Percentiles rank a stretch among this genome's conserved stretches.
These are phyloP conservation scores for Sitobion miscanthi DNA, from an alignment of 1,140 invertebrate species.

Conservation along the genomic window DNA sequence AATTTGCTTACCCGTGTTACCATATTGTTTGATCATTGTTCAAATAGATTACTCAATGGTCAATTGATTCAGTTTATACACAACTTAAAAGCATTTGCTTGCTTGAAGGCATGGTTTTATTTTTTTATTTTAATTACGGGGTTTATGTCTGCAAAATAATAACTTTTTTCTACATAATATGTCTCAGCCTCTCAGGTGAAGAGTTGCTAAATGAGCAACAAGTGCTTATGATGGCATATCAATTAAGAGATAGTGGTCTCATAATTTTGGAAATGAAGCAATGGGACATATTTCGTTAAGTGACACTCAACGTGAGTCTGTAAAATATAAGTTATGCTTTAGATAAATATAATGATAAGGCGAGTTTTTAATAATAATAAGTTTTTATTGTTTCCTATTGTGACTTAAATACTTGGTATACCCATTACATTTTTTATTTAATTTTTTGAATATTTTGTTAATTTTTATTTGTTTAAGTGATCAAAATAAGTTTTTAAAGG, in stretches of 20 bases:
- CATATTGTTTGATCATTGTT: too few relatives aligned
- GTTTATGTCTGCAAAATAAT: not conserved
- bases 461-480: too few relatives aligned
- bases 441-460: too few relatives aligned
- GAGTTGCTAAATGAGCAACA: constrained; percentile 27
- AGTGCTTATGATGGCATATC: constrained; percentile 48
- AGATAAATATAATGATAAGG: constrained; percentile 20
- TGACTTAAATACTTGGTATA: too few relatives aligned
- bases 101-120: constrained; percentile 70
- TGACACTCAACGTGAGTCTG: constrained; percentile 83
- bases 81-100: constrained; percentile 73
- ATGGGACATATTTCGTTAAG: constrained; percentile 72
- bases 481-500: too few relatives aligned
- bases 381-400: too few relatives aligned
- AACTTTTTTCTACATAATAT: not conserved
- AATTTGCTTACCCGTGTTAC: too few relatives aligned
- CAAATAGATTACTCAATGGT: too few relatives aligned
- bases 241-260: constrained; percentile 69
- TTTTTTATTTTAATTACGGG: not conserved
- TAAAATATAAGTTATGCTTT: constrained; percentile 89
- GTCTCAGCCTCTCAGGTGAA: not conserved
- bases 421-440: too few relatives aligned
- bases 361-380: not conserved
- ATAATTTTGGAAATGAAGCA: constrained; percentile 73
- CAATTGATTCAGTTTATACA: constrained; percentile 69